Evolutionary conservation across 2,888 invertebrate species (phyloP), one percentile per base, ranked within the genome.

Genomic region (Phengaris arion): DNA sequence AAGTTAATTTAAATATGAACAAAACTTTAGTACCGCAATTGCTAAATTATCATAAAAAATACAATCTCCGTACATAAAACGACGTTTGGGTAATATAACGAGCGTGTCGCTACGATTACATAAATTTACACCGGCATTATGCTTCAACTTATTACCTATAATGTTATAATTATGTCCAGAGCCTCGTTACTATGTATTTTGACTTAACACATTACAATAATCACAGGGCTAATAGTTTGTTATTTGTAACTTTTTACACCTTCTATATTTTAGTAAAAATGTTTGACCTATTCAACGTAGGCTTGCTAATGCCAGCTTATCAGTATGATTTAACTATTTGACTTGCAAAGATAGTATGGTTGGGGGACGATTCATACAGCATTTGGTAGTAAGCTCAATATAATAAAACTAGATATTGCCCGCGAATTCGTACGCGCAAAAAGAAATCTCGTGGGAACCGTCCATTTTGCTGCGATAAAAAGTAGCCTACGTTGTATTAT

Each of bases 61-160:
- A 72, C 72, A 72, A 72, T 72, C 72, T 51, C 72, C 72, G 51
- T 51, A 51, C 70, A 51, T 51, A 72, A 52, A 64, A 51, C 52
- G 13, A 35, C 72, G 72, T 22, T 54, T 54, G 54, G 52, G 48
- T 48, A 48, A 48, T 8, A 72, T 72, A 45, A 54, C 8, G 72
- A 54, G 54, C 54, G 72, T 52, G 72, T 72, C 72, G 13, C 72
- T 52, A 54, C 52, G 72, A 72, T 72, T 72, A 72, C 52, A 72
- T 72, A 72, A 72, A 72, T 52, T 72, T 22, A 72, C 51, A 45
- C 52, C 22, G 35, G 35, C 72, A 51, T 72, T 54, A 72, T 72
- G 72, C 35, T 72, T 54, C 22, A 64, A 72, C 52, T 45, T 72
- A 72, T 72, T 22, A 22, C 22, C 22, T 72, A 72, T 72, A 54